Evolutionary conservation across 1,140 invertebrate species (phyloP).

Genomic region (Hetaerina americana): DNA sequence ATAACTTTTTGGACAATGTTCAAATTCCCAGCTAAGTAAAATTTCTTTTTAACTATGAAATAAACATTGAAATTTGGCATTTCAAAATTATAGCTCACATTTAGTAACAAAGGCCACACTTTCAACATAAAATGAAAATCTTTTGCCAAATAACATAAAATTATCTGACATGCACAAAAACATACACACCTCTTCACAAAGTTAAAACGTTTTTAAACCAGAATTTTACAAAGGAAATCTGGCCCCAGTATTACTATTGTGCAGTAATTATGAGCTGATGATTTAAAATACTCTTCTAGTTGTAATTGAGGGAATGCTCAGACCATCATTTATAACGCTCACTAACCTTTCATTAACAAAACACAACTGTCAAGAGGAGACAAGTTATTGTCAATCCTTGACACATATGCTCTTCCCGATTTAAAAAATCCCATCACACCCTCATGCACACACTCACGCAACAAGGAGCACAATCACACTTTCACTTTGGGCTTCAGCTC

Average conservation of each 20-base stretch:
- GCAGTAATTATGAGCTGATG: neutral
- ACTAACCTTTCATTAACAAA: neutral
- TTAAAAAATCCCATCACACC: neutral
- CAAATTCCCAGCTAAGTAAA: no score
- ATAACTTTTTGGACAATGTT: no score
- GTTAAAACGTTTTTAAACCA: no score
- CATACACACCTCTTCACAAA: no score
- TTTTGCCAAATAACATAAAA: neutral
- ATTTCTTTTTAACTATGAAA: neutral
- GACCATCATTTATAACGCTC: neutral
- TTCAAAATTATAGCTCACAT: neutral
- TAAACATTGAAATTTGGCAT: neutral
- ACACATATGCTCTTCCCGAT: neutral
- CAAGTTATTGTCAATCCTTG: neutral
- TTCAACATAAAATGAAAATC: neutral
- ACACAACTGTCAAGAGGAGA: neutral
- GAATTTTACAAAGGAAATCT: neutral
- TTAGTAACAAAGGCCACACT: neutral
- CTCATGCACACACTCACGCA: neutral
- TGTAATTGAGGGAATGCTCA: neutral
- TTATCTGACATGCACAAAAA: neutral
- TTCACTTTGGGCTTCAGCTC: slow-evolving; percentile 53
- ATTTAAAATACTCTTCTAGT: neutral
- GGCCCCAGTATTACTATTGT: neutral
- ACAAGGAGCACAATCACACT: slow-evolving; percentile 10